phyloP scores from a whole-genome alignment of 2,888 invertebrate species.

The Drosophila melanocephala region DNA sequence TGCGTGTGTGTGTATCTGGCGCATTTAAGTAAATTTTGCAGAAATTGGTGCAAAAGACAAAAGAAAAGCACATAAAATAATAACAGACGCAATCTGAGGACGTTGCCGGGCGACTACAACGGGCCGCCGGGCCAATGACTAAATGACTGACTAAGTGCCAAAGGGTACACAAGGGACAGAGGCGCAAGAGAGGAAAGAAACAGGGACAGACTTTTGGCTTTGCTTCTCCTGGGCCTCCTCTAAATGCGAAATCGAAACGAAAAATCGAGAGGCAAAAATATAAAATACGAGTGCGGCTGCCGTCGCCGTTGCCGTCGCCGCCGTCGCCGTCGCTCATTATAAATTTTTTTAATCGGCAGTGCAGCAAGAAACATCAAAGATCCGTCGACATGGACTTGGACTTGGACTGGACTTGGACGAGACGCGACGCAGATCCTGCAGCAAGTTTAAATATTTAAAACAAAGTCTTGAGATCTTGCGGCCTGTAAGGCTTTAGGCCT shows the following conservation, averaged over 20 bases:
- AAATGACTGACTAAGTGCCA: conserved; percentile 81
- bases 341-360: conserved; percentile 78
- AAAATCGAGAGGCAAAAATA: conserved; percentile 75
- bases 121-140: conserved; percentile 72
- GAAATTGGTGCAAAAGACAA: conserved; percentile 82
- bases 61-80: conserved; percentile 81
- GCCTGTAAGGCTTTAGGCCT: conserved; percentile 48
- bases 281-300: conserved; percentile 75
- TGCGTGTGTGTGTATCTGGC: conserved; percentile 56
- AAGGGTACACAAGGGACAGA: conserved; percentile 43
- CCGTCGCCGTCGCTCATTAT: conserved; percentile 65
- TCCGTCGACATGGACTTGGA: conserved; percentile 63
- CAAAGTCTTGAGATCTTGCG: conserved; percentile 70
- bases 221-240: conserved; percentile 22
- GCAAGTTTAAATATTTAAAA: conserved; percentile 79
- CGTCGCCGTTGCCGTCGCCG: conserved; percentile 18
- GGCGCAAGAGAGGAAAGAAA: conserved; percentile 1
- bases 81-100: conserved; percentile 76
- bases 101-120: conserved; percentile 41
- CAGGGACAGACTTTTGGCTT: conserved; percentile 16
- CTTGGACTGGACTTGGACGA: conserved; percentile 15
- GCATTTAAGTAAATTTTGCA: conserved; percentile 79
- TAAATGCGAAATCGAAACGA: conserved; percentile 78
- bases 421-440: conserved; percentile 58
- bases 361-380: conserved; percentile 76